Evolutionary conservation across 2,888 invertebrate genomes (phyloP).

Genomic region (Cerceris ruficornis): DNA sequence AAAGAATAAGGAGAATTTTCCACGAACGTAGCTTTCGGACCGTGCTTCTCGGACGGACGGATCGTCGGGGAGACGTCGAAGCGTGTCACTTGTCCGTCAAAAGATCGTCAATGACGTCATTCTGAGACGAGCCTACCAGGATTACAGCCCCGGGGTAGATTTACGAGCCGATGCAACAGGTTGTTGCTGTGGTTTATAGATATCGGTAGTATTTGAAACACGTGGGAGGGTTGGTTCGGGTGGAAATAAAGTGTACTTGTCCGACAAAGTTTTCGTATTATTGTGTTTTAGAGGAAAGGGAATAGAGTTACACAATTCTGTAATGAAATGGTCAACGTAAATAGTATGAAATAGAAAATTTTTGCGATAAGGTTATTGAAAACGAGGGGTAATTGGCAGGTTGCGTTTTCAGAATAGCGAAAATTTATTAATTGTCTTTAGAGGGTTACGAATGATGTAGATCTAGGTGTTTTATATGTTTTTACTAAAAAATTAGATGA

Average conservation of each 20-base stretch:
- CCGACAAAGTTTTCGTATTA: not conserved
- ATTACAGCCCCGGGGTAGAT: slow-evolving; percentile 80
- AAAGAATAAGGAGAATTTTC: slow-evolving; percentile 33
- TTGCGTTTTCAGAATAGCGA: not conserved
- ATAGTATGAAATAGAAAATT: too few species aligned
- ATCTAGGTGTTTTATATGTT: too few species aligned
- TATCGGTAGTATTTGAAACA: not conserved
- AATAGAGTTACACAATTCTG: not conserved
- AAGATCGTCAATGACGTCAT: slow-evolving; percentile 81
- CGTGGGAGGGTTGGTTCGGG: not conserved
- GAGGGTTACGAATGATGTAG: not conserved
- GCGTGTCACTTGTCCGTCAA: slow-evolving; percentile 78
- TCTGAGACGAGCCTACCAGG: slow-evolving; percentile 81
- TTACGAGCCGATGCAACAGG: slow-evolving; percentile 79
- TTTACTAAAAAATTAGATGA: not conserved
- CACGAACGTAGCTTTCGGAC: slow-evolving; percentile 7
- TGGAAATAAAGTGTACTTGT: too few species aligned
- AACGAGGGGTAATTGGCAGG: too few species aligned
- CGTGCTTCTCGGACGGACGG: slow-evolving; percentile 16
- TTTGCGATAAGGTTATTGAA: too few species aligned
- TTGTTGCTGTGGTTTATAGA: slow-evolving; percentile 24
- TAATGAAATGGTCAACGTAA: too few species aligned
- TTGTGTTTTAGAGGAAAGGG: not conserved
- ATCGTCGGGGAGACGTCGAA: slow-evolving; percentile 34
- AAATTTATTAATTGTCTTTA: not conserved